Conservation (phyloP, 2,888 invertebrate genomes). For the Panzeria rudis region DNA sequence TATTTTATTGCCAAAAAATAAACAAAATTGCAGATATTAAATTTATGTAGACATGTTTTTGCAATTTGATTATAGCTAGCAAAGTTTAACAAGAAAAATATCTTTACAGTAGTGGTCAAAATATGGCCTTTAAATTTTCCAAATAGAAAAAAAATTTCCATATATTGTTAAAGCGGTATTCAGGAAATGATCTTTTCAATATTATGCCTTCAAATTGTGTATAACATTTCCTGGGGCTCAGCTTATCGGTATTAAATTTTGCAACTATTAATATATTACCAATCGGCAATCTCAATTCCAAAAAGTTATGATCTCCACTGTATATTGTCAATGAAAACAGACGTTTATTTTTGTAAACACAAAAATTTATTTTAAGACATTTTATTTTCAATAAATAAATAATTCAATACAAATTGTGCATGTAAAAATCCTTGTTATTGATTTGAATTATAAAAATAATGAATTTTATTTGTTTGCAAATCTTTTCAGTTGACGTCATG, state of each 20-base stretch:
- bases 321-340: slow-evolving; percentile 23
- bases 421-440: slow-evolving; percentile 15
- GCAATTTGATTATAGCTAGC: slow-evolving; percentile 9
- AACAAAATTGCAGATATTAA: slow-evolving; percentile 15
- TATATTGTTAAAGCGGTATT: too few relatives aligned
- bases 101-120: neutral
- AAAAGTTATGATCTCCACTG: slow-evolving; percentile 2
- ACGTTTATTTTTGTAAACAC: slow-evolving; percentile 35
- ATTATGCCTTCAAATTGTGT: too few relatives aligned
- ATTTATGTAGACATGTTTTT: slow-evolving; percentile 47
- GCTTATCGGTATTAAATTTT: too few relatives aligned
- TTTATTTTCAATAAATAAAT: slow-evolving; percentile 23
- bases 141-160: neutral
- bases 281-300: slow-evolving; percentile 17
- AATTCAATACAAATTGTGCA: neutral
- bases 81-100: neutral
- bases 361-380: neutral
- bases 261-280: too few relatives aligned
- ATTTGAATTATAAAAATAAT: neutral
- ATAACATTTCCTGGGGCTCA: too few relatives aligned
- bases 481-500: slow-evolving; percentile 68
- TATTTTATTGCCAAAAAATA: slow-evolving; percentile 34
- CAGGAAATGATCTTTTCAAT: too few relatives aligned
- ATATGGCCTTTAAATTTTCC: neutral
- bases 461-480: slow-evolving; percentile 6